A percentile compares a stretch with the other conserved stretches of the same genome.
These are phyloP conservation scores for Neopelma chrysocephalum DNA, from an alignment of 2,797 vertebrate genomes.

Conservation along the genomic window DNA sequence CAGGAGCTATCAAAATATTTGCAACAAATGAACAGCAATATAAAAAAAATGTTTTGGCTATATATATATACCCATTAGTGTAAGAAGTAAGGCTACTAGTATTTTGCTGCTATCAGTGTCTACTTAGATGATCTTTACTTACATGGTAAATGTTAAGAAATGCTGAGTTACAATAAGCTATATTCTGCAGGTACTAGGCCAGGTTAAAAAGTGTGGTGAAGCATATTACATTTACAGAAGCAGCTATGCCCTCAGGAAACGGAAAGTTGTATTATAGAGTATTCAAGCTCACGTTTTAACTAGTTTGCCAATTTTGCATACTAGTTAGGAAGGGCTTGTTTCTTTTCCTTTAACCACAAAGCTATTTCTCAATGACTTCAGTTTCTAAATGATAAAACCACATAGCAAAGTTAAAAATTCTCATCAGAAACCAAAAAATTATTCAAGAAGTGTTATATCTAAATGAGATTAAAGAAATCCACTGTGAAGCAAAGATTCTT, in stretches of 20 bases:
- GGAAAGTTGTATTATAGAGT: not conserved
- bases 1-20: not conserved
- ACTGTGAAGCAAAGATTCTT: not conserved
- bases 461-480: not conserved
- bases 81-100: not conserved
- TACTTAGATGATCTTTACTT: not conserved
- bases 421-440: not conserved
- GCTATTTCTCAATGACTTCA: not conserved
- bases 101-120: not conserved
- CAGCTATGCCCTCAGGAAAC: not conserved
- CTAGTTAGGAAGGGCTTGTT: not conserved
- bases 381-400: not conserved
- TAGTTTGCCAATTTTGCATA: not conserved
- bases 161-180: not conserved
- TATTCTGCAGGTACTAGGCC: not conserved
- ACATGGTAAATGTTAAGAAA: not conserved
- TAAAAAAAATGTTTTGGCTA: not conserved
- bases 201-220: not conserved
- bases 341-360: not conserved
- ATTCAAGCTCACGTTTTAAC: not conserved
- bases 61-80: not conserved
- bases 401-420: not conserved
- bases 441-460: not conserved
- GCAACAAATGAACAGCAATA: not conserved
- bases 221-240: not conserved